phyloP scores from a whole-genome alignment of 2,888 invertebrate species.

The Theretra japonica region DNA sequence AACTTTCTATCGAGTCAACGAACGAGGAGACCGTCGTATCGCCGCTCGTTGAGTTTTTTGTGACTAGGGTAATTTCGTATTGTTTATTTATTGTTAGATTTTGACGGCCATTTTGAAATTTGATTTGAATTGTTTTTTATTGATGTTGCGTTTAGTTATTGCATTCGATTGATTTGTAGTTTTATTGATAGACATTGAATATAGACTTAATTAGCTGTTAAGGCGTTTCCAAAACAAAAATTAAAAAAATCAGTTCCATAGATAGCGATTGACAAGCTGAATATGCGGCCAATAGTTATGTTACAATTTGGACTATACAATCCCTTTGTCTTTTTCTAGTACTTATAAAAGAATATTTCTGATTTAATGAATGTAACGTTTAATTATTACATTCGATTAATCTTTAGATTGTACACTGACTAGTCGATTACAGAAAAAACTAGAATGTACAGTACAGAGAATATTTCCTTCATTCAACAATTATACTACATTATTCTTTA shows the following conservation, averaged over 20 bases:
- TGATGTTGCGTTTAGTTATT: too few relatives aligned
- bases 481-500: constrained; percentile 3
- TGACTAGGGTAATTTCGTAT: constrained; percentile 1
- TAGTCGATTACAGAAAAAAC: not conserved
- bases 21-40: constrained; percentile 51
- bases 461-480: constrained; percentile 3
- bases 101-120: not conserved
- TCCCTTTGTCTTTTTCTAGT: too few relatives aligned
- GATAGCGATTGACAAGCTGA: too few relatives aligned
- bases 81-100: constrained; percentile 14
- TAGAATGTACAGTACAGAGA: not conserved
- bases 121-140: not conserved
- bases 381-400: not conserved
- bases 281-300: too few relatives aligned
- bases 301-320: too few relatives aligned
- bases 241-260: too few relatives aligned
- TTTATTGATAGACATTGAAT: too few relatives aligned
- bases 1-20: constrained; percentile 81
- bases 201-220: too few relatives aligned
- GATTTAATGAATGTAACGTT: not conserved
- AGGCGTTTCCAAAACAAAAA: too few relatives aligned
- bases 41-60: constrained; percentile 17
- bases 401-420: not conserved
- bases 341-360: too few relatives aligned
- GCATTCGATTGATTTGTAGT: too few relatives aligned